phyloP scores from a whole-genome alignment of 2,797 vertebrate genomes.

The Notolabrus celidotus region DNA sequence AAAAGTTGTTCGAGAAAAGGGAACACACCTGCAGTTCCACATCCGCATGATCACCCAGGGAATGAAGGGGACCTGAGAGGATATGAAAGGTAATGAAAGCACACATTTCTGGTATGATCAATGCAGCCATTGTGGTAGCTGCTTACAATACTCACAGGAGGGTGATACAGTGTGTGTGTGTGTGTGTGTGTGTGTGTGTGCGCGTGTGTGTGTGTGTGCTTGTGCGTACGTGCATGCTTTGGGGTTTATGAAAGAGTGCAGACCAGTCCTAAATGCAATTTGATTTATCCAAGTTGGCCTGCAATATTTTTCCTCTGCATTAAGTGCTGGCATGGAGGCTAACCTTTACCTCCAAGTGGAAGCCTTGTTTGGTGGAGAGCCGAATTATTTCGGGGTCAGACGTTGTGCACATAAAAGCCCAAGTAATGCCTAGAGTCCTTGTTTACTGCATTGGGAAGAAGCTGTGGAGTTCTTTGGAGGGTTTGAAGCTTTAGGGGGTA shows the following conservation, averaged over 20 bases:
- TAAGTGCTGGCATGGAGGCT: slow-evolving; percentile 64
- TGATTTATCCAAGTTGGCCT: slow-evolving; percentile 67
- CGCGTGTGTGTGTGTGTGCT: slow-evolving; percentile 19
- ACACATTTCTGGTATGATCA: slow-evolving; percentile 57
- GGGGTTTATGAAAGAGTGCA: slow-evolving; percentile 47
- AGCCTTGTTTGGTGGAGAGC: slow-evolving; percentile 36
- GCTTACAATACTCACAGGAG: slow-evolving; percentile 41
- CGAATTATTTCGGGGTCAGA: slow-evolving; percentile 74
- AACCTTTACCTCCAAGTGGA: slow-evolving; percentile 69
- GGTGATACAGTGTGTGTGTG: slow-evolving; percentile 26
- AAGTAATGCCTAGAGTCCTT: slow-evolving; percentile 50
- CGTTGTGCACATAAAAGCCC: slow-evolving; percentile 56
- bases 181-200: slow-evolving; percentile 29
- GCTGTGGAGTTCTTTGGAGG: slow-evolving; percentile 10
- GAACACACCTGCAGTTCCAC: slow-evolving; percentile 10
- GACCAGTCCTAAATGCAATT: slow-evolving; percentile 61
- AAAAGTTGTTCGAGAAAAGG: slow-evolving; percentile 27
- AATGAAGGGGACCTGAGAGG: slow-evolving; percentile 33
- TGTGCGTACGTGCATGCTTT: slow-evolving; percentile 26
- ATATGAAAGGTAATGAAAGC: slow-evolving; percentile 60
- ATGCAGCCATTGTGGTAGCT: slow-evolving; percentile 43
- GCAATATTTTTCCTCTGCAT: slow-evolving; percentile 69
- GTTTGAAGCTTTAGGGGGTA: slow-evolving; percentile 35
- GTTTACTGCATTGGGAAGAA: slow-evolving; percentile 48
- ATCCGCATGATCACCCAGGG: slow-evolving; percentile 2